These are phyloP conservation scores for Dasypolia templi DNA, from an alignment of 2,888 invertebrate genomes.

Conservation along the genomic window DNA sequence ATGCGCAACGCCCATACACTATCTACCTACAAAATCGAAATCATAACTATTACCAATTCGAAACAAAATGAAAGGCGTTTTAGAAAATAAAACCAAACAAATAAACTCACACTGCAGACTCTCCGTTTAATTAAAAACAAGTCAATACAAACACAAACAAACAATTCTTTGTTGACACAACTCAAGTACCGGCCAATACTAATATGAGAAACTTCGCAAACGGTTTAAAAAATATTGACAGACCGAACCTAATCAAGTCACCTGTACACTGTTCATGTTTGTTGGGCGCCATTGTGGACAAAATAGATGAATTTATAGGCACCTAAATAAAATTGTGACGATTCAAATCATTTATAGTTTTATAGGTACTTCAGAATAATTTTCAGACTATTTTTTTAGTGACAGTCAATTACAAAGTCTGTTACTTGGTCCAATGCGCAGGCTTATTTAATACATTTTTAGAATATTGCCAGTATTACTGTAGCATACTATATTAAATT, in stretches of 20 bases:
- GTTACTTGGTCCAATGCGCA: too few species aligned
- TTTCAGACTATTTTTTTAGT: too few species aligned
- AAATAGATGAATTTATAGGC: too few species aligned
- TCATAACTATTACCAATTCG: neutral
- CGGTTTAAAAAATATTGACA: conserved; percentile 51
- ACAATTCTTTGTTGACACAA: conserved; percentile 49
- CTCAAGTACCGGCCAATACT: conserved; percentile 35
- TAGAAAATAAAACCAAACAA: neutral
- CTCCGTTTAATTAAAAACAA: conserved; percentile 49
- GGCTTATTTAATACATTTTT: too few species aligned
- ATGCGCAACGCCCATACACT: too few species aligned
- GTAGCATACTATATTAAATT: too few species aligned
- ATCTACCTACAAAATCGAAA: neutral
- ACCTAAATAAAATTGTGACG: too few species aligned
- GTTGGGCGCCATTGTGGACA: conserved; percentile 8
- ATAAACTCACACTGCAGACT: conserved; percentile 1
- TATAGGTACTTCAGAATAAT: neutral
- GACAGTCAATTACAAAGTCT: too few species aligned
- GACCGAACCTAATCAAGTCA: conserved; percentile 40
- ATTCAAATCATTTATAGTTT: too few species aligned
- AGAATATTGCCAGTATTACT: too few species aligned
- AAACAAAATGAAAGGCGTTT: conserved; percentile 2
- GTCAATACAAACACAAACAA: conserved; percentile 24
- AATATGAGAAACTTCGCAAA: conserved; percentile 34
- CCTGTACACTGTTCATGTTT: conserved; percentile 25